phyloP scores from a whole-genome alignment of 2,113 vertebrate genomes.

The Thomomys bottae region DNA sequence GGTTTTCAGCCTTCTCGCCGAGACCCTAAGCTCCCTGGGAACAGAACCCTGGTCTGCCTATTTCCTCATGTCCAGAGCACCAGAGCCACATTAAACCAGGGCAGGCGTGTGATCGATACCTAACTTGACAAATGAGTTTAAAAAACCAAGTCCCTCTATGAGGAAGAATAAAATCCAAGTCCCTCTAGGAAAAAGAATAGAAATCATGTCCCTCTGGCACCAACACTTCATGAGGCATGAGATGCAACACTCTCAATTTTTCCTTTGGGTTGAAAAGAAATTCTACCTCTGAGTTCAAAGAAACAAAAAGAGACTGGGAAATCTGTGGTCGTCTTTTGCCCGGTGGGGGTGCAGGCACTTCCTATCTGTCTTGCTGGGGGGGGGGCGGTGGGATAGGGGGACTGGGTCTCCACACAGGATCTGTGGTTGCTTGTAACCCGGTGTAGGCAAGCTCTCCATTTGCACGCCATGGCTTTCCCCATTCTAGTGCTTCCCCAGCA shows the following conservation, averaged over 20 bases:
- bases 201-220: neutral
- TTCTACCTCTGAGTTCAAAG: neutral
- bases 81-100: neutral
- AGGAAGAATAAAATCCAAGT: neutral
- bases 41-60: neutral
- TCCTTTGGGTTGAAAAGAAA: neutral
- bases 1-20: neutral
- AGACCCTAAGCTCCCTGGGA: neutral
- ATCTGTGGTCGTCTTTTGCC: neutral
- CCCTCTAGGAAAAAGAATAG: neutral
- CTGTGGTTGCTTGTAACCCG: neutral
- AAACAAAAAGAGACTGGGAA: neutral
- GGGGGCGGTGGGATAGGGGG: too few relatives aligned
- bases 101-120: neutral
- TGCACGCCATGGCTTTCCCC: neutral
- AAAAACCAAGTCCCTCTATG: neutral
- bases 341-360: neutral
- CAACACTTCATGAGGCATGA: neutral
- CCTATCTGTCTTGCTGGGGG: too few relatives aligned
- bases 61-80: neutral
- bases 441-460: too few relatives aligned
- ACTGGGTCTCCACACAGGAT: neutral
- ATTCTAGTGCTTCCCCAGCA: neutral
- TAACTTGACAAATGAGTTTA: neutral
- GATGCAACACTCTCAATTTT: neutral